Conservation (phyloP, 2,113 vertebrate genomes). For the Archocentrus centrarchus region DNA sequence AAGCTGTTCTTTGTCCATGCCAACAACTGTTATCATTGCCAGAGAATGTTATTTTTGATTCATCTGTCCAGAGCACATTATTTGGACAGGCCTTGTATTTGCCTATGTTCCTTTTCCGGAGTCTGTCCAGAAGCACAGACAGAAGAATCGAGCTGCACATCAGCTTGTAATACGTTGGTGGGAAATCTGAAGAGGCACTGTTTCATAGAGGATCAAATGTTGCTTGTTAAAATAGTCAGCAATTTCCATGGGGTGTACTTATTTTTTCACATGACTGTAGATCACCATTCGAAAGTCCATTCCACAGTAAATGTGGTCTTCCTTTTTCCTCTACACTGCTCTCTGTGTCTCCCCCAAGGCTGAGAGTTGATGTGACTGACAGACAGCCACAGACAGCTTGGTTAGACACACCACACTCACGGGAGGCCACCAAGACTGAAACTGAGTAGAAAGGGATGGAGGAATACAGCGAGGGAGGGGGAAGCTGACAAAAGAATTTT, state of each 20-base stretch:
- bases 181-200: background rate
- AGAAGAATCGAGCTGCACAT: background rate
- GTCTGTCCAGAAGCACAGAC: background rate
- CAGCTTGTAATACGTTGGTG: background rate
- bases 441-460: slow-evolving; percentile 20
- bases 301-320: slow-evolving; percentile 7
- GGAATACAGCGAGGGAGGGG: background rate
- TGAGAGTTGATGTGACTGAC: slow-evolving; percentile 73
- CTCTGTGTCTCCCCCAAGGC: slow-evolving; percentile 54
- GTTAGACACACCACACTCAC: slow-evolving; percentile 71
- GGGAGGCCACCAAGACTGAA: slow-evolving; percentile 64
- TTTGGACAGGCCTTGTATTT: background rate
- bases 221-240: background rate
- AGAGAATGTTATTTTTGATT: background rate
- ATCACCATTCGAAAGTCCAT: slow-evolving; percentile 21
- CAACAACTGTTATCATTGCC: background rate
- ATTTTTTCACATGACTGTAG: background rate
- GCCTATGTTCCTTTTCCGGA: background rate
- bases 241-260: background rate
- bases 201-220: background rate
- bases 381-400: slow-evolving; percentile 72
- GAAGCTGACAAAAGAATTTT: slow-evolving; percentile 40
- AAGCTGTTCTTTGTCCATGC: background rate
- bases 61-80: background rate
- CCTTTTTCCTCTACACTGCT: slow-evolving; percentile 30